A percentile compares a stretch with the other conserved stretches of the same genome.
These are phyloP conservation scores for Oscheius sp. DNA, from an alignment of 2,888 invertebrate genomes.

Conservation along the genomic window DNA sequence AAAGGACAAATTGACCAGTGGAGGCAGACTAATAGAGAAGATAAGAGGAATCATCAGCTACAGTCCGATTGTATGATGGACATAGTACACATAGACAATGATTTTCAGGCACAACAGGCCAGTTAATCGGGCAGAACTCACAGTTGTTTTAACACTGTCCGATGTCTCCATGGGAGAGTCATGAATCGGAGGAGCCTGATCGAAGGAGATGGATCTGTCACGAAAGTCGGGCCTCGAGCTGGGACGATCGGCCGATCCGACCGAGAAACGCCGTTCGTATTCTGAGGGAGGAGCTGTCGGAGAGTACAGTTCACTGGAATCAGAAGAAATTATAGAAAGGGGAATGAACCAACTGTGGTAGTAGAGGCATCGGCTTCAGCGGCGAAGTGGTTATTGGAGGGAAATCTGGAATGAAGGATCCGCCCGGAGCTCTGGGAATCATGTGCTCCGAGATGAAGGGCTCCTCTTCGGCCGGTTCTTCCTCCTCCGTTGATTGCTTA, in stretches of 20 bases:
- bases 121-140: too few species aligned
- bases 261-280: conserved; percentile 4
- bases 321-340: too few species aligned
- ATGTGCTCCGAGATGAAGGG: neutral
- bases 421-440: conserved; percentile 1
- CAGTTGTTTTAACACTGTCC: too few species aligned
- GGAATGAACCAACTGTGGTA: neutral
- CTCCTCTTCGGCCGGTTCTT: conserved; percentile 77
- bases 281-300: neutral
- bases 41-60: too few species aligned
- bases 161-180: too few species aligned
- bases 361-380: too few species aligned
- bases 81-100: too few species aligned
- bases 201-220: neutral
- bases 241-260: neutral
- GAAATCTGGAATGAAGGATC: conserved; percentile 11
- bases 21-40: too few species aligned
- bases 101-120: too few species aligned
- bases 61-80: too few species aligned
- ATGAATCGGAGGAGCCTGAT: too few species aligned
- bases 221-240: neutral
- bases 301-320: conserved; percentile 17
- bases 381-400: neutral
- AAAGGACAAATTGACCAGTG: too few species aligned
- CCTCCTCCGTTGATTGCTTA: conserved; percentile 37